These are phyloP conservation scores for Trachymyrmex septentrionalis DNA, from an alignment of 1,140 invertebrate species.

Conservation along the genomic window DNA sequence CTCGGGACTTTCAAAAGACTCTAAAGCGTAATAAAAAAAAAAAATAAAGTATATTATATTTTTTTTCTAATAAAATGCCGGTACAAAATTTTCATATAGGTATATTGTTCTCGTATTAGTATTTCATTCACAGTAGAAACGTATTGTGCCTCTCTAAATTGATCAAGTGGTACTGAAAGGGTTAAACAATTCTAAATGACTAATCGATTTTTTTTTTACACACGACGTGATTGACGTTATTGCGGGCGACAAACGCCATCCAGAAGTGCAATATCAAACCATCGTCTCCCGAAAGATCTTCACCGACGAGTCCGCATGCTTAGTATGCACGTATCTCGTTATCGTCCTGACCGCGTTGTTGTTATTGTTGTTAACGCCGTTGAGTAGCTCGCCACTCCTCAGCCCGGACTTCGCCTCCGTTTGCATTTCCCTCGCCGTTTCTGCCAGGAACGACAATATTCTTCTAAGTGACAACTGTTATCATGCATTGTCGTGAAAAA, in stretches of 20 bases:
- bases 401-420: constrained; percentile 70
- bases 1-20: not conserved
- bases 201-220: not conserved
- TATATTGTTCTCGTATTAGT: not conserved
- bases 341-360: constrained; percentile 83
- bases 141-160: not conserved
- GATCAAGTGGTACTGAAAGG: constrained; percentile 9
- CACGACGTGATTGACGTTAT: not conserved
- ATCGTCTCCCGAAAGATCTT: constrained; percentile 87
- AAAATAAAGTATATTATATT: constrained; percentile 4
- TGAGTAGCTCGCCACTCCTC: constrained; percentile 71
- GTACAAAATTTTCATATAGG: not conserved
- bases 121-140: not conserved
- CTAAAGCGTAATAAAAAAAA: not conserved
- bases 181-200: constrained; percentile 37
- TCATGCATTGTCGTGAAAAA: constrained; percentile 26
- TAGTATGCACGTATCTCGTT: constrained; percentile 87
- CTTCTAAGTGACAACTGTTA: constrained; percentile 27
- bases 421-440: constrained; percentile 75
- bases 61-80: not conserved
- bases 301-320: constrained; percentile 86
- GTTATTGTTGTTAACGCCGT: constrained; percentile 76
- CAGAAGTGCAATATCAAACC: constrained; percentile 81
- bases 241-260: not conserved
- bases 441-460: constrained; percentile 77